phyloP scores from a whole-genome alignment of 1,140 invertebrate genomes.

The Solen grandis region DNA sequence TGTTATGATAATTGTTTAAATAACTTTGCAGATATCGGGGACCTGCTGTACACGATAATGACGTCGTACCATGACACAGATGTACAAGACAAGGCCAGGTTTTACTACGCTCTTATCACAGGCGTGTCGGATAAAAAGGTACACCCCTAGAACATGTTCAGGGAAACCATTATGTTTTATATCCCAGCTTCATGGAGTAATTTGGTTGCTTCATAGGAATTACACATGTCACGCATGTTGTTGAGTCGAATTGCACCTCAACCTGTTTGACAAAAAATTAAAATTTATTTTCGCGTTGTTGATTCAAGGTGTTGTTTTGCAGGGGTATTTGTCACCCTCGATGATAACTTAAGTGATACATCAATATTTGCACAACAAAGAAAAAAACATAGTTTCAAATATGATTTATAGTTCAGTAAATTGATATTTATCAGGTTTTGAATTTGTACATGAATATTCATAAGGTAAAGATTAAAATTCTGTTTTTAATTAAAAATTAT shows the following conservation, averaged over 20 bases:
- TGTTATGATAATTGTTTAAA: too few species aligned
- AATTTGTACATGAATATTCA: background rate
- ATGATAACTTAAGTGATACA: too few species aligned
- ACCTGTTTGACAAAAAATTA: too few species aligned
- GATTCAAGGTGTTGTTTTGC: too few species aligned
- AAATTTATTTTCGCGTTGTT: too few species aligned
- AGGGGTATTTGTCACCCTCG: background rate
- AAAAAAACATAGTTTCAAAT: too few species aligned
- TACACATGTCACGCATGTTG: background rate
- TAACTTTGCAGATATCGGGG: conserved; percentile 72
- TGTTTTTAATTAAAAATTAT: background rate
- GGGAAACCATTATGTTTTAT: background rate
- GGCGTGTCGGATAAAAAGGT: conserved; percentile 69
- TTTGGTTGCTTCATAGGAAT: background rate
- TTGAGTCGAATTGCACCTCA: background rate
- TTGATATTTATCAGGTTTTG: background rate
- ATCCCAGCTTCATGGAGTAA: background rate
- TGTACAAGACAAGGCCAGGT: conserved; percentile 69
- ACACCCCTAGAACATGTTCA: background rate
- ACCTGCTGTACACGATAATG: conserved; percentile 68
- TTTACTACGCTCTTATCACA: conserved; percentile 70
- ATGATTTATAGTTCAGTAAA: background rate
- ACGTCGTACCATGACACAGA: conserved; percentile 65
- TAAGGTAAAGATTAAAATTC: background rate
- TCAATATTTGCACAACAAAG: too few species aligned